Percentiles rank a stretch among this genome's conserved stretches.
Evolutionary conservation across 1,140 invertebrate genomes (phyloP).

Genomic region (Sarcophaga peregrina): DNA sequence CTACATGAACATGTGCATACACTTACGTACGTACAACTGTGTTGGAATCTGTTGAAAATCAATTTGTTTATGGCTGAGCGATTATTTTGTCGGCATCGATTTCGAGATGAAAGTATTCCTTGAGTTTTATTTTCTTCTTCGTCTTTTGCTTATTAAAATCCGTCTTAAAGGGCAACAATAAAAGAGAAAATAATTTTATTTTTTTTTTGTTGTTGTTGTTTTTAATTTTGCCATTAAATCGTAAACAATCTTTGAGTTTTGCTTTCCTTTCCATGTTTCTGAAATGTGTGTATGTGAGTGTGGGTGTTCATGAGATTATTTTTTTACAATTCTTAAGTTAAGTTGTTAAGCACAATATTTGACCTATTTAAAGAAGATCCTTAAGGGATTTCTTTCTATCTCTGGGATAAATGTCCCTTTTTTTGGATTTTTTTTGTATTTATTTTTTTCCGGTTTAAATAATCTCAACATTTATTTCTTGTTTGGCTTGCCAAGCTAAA

Average conservation of each 20-base stretch:
- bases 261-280: not conserved
- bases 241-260: not conserved
- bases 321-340: not conserved
- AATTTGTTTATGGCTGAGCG: constrained; percentile 34
- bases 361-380: not conserved
- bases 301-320: not conserved
- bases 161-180: not conserved
- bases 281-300: no score
- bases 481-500: constrained; percentile 3
- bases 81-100: constrained; percentile 2
- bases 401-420: not conserved
- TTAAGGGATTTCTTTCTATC: not conserved
- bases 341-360: not conserved
- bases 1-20: no score
- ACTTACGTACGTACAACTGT: not conserved
- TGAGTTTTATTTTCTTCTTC: not conserved
- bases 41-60: constrained; percentile 34
- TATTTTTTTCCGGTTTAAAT: not conserved
- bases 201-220: not conserved
- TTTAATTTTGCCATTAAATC: not conserved
- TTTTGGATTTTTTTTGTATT: not conserved
- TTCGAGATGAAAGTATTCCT: no score
- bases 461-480: not conserved
- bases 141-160: not conserved
- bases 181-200: not conserved